phyloP scores from a whole-genome alignment of 2,113 vertebrate species.

The Daphoenositta chrysoptera region DNA sequence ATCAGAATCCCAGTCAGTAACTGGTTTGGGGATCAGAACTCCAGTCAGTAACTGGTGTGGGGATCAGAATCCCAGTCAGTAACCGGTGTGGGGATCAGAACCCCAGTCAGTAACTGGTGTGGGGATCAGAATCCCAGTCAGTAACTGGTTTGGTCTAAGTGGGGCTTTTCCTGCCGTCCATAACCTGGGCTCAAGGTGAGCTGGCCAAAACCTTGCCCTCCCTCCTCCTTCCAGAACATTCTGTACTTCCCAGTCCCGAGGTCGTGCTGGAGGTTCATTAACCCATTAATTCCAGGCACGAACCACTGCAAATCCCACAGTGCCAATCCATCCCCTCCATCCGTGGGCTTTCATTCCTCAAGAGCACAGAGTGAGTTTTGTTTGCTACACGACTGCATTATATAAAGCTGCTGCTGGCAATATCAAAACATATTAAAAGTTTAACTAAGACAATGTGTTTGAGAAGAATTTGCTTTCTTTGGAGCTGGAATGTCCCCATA shows the following conservation, averaged over 20 bases:
- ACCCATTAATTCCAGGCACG: neutral
- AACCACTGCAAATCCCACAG: neutral
- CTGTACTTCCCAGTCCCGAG: neutral
- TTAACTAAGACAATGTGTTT: conserved; percentile 74
- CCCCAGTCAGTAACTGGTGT: neutral
- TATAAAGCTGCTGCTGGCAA: conserved; percentile 62
- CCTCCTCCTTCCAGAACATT: neutral
- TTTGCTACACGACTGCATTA: conserved; percentile 22
- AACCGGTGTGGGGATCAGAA: neutral
- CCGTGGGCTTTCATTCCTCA: neutral
- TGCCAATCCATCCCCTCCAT: neutral
- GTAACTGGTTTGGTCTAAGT: neutral
- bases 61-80: neutral
- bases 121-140: neutral
- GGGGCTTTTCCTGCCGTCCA: neutral
- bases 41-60: neutral
- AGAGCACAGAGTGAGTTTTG: conserved; percentile 40
- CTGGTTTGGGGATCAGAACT: neutral
- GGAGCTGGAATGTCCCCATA: conserved; percentile 74
- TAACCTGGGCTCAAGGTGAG: neutral
- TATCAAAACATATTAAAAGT: conserved; percentile 71
- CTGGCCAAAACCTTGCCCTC: neutral
- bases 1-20: neutral
- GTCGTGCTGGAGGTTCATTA: neutral
- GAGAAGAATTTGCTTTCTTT: conserved; percentile 72